phyloP scores from a whole-genome alignment of 2,113 vertebrate species.

The Lamprologus callipterus region DNA sequence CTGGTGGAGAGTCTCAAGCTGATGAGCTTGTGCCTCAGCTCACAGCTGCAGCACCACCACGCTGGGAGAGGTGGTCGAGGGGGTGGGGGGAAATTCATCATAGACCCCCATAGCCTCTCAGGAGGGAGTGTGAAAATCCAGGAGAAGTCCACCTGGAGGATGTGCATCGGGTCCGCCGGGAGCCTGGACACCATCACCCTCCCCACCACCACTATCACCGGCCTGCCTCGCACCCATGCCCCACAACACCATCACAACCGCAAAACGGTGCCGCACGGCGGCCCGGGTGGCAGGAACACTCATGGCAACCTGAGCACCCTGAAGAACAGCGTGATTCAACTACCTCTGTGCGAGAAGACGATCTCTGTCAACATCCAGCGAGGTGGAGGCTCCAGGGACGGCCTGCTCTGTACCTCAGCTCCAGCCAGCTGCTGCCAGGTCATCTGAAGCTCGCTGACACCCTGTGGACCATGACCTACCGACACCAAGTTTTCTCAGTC shows the following conservation, averaged over 20 bases:
- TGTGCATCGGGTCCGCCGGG: conserved; percentile 80
- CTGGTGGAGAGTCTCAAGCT: conserved; percentile 91
- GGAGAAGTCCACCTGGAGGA: conserved; percentile 90
- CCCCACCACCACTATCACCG: conserved; percentile 19
- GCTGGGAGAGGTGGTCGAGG: neutral
- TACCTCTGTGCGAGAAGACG: conserved; percentile 98
- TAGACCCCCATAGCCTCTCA: conserved; percentile 80
- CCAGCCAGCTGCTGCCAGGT: conserved; percentile 95
- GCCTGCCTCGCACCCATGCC: conserved; percentile 13
- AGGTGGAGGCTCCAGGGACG: conserved; percentile 78
- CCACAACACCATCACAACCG: conserved; percentile 10
- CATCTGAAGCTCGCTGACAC: conserved; percentile 71
- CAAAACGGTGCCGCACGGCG: neutral
- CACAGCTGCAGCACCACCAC: conserved; percentile 76
- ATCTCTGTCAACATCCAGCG: conserved; percentile 97
- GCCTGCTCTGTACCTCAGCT: conserved; percentile 84
- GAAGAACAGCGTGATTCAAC: conserved; percentile 89
- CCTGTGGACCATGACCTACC: neutral
- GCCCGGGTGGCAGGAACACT: conserved; percentile 18
- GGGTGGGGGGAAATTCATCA: conserved; percentile 68
- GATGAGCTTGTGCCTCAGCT: conserved; percentile 88
- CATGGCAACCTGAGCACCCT: conserved; percentile 73
- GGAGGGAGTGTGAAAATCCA: conserved; percentile 78
- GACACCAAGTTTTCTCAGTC: neutral
- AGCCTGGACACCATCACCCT: conserved; percentile 68